phyloP scores from a whole-genome alignment of 1,140 invertebrate species.

The Lerema accius region DNA sequence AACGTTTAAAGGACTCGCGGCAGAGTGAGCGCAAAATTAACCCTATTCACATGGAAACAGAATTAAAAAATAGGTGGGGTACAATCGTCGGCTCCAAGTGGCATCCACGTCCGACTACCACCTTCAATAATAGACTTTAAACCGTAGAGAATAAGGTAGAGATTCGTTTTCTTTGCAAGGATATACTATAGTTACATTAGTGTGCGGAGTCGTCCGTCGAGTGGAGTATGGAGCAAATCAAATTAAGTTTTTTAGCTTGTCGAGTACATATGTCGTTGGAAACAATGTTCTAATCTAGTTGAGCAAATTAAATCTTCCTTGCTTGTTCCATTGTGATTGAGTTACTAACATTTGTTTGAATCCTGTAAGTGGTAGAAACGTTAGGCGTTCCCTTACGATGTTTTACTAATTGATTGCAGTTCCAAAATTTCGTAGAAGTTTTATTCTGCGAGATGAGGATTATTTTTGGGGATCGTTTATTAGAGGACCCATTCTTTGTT shows the following conservation, averaged over 20 bases:
- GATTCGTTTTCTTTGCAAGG: slow-evolving; percentile 4
- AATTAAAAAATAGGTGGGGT: slow-evolving; percentile 49
- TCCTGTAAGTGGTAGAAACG: not conserved
- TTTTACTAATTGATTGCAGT: not conserved
- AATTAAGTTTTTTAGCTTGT: slow-evolving; percentile 52
- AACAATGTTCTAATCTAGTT: slow-evolving; percentile 55
- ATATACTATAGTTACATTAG: not conserved
- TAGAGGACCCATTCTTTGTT: too few species aligned
- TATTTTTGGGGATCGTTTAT: too few species aligned
- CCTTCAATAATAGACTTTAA: slow-evolving; percentile 10
- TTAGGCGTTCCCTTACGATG: not conserved
- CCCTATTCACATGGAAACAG: slow-evolving; percentile 48
- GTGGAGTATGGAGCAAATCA: slow-evolving; percentile 40
- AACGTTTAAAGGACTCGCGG: slow-evolving; percentile 26
- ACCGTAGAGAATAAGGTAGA: slow-evolving; percentile 7
- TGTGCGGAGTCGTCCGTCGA: slow-evolving; percentile 26
- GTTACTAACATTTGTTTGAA: not conserved
- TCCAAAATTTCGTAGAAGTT: not conserved
- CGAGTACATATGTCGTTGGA: slow-evolving; percentile 43
- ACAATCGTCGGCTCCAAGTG: slow-evolving; percentile 25
- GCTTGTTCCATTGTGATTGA: slow-evolving; percentile 18
- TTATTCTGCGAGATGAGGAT: too few species aligned
- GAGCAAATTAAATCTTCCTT: slow-evolving; percentile 51
- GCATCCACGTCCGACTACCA: not conserved
- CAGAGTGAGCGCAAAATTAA: slow-evolving; percentile 47